A percentile compares a stretch with the other conserved stretches of the same genome.
Conservation (phyloP, 2,888 invertebrate genomes). For the Brenthis hecate region DNA sequence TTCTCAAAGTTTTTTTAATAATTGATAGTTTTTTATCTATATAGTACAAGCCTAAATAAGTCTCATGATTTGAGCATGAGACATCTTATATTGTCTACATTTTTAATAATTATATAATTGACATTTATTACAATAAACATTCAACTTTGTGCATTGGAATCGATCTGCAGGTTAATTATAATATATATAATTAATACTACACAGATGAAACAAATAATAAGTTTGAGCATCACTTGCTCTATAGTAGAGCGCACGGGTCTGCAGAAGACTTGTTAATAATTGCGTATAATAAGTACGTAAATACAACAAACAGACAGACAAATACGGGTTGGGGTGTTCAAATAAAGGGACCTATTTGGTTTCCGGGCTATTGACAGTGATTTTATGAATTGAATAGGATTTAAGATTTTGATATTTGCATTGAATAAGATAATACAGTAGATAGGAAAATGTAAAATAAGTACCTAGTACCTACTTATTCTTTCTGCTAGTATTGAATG, state of each 20-base stretch:
- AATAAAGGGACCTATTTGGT: constrained; percentile 61
- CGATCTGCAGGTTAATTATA: neutral
- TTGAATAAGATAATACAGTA: constrained; percentile 6
- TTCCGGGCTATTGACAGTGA: constrained; percentile 58
- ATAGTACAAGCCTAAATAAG: neutral
- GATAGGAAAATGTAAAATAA: neutral
- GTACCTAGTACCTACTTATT: neutral
- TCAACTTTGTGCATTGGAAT: too few species aligned
- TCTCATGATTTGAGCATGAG: neutral
- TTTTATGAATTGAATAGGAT: constrained; percentile 34
- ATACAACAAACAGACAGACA: constrained; percentile 76
- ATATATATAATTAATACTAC: neutral
- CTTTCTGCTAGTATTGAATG: neutral
- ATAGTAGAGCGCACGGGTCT: constrained; percentile 57
- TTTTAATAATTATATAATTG: too few species aligned
- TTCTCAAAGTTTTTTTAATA: constrained; percentile 48
- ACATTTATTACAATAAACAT: too few species aligned
- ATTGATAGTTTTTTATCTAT: neutral
- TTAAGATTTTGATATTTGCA: constrained; percentile 10
- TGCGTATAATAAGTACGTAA: constrained; percentile 78
- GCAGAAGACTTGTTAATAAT: constrained; percentile 76
- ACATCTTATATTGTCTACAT: too few species aligned
- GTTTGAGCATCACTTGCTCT: constrained; percentile 55
- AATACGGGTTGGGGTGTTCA: constrained; percentile 71
- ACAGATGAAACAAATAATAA: constrained; percentile 8